Percentiles rank a stretch among this genome's conserved stretches.
Evolutionary conservation across 2,797 vertebrate species (phyloP).

Genomic region (Rachycentron canadum): DNA sequence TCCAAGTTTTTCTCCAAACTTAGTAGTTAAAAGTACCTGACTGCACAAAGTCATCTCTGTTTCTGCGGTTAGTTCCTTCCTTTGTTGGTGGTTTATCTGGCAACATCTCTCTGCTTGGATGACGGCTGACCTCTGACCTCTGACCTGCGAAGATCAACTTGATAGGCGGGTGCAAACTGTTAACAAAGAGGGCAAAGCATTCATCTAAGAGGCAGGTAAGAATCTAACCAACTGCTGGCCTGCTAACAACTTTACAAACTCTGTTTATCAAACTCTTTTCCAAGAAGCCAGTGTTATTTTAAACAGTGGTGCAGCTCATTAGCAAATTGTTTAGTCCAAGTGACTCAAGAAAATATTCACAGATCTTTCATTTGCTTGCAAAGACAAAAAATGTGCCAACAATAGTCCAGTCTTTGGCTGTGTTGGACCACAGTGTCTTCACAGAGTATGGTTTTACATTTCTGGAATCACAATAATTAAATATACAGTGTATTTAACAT

Average conservation of each 20-base stretch:
- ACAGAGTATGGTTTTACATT: too few relatives aligned
- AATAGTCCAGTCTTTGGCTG: too few relatives aligned
- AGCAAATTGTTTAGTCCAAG: not conserved
- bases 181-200: not conserved
- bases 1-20: constrained; percentile 2
- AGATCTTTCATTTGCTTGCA: not conserved
- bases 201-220: constrained; percentile 50
- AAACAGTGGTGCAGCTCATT: not conserved
- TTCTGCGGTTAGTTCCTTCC: not conserved
- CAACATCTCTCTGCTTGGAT: not conserved
- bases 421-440: too few relatives aligned
- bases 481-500: too few relatives aligned
- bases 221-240: not conserved
- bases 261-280: not conserved
- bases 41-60: not conserved
- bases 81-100: not conserved
- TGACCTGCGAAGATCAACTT: not conserved
- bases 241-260: not conserved
- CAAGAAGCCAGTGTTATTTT: not conserved
- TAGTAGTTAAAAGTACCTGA: not conserved
- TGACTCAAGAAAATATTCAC: not conserved
- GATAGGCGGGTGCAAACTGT: not conserved
- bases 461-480: too few relatives aligned
- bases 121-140: constrained; percentile 26
- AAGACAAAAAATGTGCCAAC: too few relatives aligned